Evolutionary conservation across 2,797 vertebrate genomes (phyloP), one percentile per base, ranked within the genome.

Genomic region (Discoglossus pictus): DNA sequence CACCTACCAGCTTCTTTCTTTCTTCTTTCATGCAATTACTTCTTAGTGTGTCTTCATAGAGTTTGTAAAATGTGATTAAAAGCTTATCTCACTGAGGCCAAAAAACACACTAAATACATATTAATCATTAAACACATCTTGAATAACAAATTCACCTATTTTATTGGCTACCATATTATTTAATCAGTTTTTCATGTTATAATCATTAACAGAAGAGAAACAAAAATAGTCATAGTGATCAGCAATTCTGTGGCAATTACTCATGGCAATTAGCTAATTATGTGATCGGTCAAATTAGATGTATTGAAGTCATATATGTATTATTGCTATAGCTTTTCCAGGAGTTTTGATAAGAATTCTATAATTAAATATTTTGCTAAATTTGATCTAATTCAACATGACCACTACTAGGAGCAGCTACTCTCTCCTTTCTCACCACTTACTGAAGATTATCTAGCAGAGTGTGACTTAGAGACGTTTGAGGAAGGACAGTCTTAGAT

Each of bases 81-180:
- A 50, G 48, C n/a, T n/a, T n/a, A n/a, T n/a, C n/a, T 12, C 1
- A 46, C 8, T 48, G 35, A 12, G 15, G 3, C 24, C 21, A 27
- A 44, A n/a, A n/a, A 52, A 61, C n/a, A 35, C 17, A 2, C 6
- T 13, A 42, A 46, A 10, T 25, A 51, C 1, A 13, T 15, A 54
- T 61, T 54, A 69, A 69, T 69, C 31, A 69, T 61, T 69, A 69
- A 61, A 31, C 66, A 21, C 20, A 52, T 12, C 7, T 20, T 44
- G 18, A 21, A 10, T 24, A 61, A 21, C 27, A 16, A 27, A 24
- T 40, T 24, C 6, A 16, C 27, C 4, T 15, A 6, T 11, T 50
- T 59, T 67, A 53, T 68, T 53, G 65, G 27, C 47, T 44, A 8
- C 18, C 43, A 20, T 21, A 18, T 46, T 4, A 17, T 39, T 1